Percentiles rank a stretch among this genome's conserved stretches.
Conservation (phyloP, 2,113 vertebrate genomes). For the Marmota monax region DNA sequence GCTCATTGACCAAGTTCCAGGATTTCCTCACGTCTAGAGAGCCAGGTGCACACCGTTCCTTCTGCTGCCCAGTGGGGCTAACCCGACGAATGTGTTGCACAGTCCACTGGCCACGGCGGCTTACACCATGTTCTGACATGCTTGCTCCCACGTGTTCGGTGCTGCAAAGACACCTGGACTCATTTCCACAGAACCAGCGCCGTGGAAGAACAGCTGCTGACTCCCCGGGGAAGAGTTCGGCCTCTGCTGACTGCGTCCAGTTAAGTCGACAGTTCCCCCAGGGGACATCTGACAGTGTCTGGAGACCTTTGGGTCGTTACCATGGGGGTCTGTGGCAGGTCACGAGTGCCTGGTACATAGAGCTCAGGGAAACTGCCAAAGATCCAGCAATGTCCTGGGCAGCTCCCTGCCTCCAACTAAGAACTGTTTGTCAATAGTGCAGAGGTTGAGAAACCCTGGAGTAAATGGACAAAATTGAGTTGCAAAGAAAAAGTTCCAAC, state of each 20-base stretch:
- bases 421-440: neutral
- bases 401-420: neutral
- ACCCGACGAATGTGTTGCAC: conserved; percentile 70
- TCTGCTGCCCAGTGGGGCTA: conserved; percentile 52
- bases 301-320: neutral
- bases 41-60: conserved; percentile 32
- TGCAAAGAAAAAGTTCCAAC: neutral
- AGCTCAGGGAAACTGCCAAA: no score
- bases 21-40: neutral
- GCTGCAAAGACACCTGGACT: conserved; percentile 67
- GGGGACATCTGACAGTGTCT: neutral
- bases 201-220: no score
- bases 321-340: rapidly evolving
- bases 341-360: rapidly evolving
- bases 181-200: conserved; percentile 68
- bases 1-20: conserved; percentile 66
- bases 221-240: neutral
- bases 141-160: neutral
- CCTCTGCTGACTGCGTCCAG: neutral
- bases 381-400: rapidly evolving
- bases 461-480: neutral
- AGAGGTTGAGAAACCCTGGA: neutral
- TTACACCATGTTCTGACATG: conserved; percentile 62
- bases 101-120: conserved; percentile 65
- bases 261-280: conserved; percentile 42